Conservation (phyloP, 2,888 invertebrate species). For the Venusia cambrica region DNA sequence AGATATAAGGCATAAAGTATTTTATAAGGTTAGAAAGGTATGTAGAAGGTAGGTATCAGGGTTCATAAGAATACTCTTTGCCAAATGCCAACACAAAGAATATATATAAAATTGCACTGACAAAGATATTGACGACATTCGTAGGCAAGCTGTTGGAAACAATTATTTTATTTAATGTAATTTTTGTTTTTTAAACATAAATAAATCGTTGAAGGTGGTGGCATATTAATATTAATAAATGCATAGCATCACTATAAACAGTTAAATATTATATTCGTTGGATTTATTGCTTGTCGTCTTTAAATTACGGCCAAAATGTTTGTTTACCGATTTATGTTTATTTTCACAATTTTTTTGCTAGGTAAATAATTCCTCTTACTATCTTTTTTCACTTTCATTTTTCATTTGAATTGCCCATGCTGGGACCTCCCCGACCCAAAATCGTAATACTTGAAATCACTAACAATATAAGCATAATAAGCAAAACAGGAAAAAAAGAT, state of each 20-base stretch:
- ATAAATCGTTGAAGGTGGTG: conserved; percentile 50
- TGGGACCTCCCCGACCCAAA: no score
- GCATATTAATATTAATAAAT: conserved; percentile 46
- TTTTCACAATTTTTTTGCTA: no score
- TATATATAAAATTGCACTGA: conserved; percentile 29
- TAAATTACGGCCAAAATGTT: no score
- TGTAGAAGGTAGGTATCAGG: background rate
- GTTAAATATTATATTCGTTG: conserved; percentile 8
- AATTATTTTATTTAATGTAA: conserved; percentile 50
- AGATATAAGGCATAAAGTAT: background rate
- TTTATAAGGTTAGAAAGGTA: background rate
- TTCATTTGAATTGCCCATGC: no score
- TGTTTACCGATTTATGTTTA: no score
- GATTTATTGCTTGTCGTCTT: no score
- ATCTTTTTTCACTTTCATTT: no score
- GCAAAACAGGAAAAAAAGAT: no score
- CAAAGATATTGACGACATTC: conserved; percentile 29
- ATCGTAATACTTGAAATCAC: no score
- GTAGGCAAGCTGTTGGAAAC: conserved; percentile 44
- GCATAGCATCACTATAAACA: conserved; percentile 28
- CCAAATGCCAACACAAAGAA: conserved; percentile 9
- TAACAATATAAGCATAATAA: no score
- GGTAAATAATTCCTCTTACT: no score
- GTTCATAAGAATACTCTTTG: conserved; percentile 8
- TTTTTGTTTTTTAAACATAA: conserved; percentile 52